Conservation (phyloP, 2,113 vertebrate species). For the Danio rerio region DNA sequence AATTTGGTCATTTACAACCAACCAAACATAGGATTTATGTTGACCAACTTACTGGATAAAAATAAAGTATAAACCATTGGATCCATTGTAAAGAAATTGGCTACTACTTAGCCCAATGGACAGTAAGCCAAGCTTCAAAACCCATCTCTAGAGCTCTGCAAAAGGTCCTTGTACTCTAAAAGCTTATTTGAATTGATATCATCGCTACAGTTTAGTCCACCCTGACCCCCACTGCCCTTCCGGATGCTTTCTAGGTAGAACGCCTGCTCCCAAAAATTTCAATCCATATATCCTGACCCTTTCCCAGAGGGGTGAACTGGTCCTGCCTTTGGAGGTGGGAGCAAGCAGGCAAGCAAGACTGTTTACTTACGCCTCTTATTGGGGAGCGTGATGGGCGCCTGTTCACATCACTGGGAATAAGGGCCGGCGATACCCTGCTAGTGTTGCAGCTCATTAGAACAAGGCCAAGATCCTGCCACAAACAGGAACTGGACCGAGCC, state of each 20-base stretch:
- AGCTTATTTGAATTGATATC: neutral
- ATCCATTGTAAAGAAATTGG: too few species aligned
- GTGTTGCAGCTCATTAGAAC: slow-evolving; percentile 77
- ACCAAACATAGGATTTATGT: too few species aligned
- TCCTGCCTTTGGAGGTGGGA: slow-evolving; percentile 31
- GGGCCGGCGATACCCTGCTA: slow-evolving; percentile 62
- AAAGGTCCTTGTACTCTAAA: slow-evolving; percentile 1
- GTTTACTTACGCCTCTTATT: slow-evolving; percentile 63
- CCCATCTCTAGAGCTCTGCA: neutral
- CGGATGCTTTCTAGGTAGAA: neutral
- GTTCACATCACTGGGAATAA: slow-evolving; percentile 70
- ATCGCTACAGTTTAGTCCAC: neutral
- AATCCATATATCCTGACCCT: neutral
- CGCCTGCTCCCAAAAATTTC: neutral
- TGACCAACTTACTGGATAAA: too few species aligned
- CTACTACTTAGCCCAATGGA: neutral
- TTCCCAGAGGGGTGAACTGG: slow-evolving; percentile 31
- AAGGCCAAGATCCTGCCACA: slow-evolving; percentile 68
- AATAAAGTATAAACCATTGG: too few species aligned
- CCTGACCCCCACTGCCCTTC: neutral
- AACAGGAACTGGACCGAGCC: slow-evolving; percentile 55
- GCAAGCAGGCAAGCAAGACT: slow-evolving; percentile 47
- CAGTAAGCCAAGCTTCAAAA: neutral
- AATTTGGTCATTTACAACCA: too few species aligned
- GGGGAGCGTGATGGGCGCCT: slow-evolving; percentile 65